phyloP scores from a whole-genome alignment of 2,888 invertebrate species.

The Tetragnatha montana region DNA sequence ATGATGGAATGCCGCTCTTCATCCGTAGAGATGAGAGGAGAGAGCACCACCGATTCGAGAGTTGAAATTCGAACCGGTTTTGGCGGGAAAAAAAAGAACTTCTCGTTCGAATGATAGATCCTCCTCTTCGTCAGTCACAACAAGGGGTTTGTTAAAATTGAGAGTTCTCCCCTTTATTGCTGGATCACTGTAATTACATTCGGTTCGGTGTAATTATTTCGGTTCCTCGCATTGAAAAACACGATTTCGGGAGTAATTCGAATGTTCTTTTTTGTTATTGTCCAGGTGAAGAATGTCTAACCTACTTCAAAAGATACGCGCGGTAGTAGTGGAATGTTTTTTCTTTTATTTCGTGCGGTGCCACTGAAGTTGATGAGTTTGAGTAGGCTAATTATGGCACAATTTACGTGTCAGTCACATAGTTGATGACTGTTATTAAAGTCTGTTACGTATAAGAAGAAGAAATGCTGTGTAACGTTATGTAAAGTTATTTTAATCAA shows the following conservation, averaged over 20 bases:
- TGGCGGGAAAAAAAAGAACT: neutral
- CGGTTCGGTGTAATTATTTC: no score
- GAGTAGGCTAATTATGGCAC: neutral
- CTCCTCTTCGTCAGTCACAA: conserved; percentile 11
- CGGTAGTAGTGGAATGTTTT: neutral
- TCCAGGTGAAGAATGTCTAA: neutral
- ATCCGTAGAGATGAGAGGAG: conserved; percentile 22
- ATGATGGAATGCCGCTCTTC: no score
- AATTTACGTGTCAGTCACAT: neutral
- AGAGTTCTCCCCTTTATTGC: neutral
- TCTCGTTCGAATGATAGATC: conserved; percentile 20
- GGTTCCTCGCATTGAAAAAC: neutral
- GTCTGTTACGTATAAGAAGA: neutral
- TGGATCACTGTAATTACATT: conserved; percentile 20
- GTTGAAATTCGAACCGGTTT: conserved; percentile 60
- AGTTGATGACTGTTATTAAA: neutral
- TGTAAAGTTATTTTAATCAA: no score
- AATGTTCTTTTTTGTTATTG: neutral
- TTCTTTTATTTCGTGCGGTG: neutral
- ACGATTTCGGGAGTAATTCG: neutral
- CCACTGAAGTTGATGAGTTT: neutral
- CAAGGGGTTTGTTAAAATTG: conserved; percentile 30
- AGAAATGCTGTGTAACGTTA: no score
- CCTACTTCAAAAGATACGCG: neutral
- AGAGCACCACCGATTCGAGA: neutral